These are phyloP conservation scores for Irena cyanogastra DNA, from an alignment of 2,113 vertebrate species.

Conservation along the genomic window DNA sequence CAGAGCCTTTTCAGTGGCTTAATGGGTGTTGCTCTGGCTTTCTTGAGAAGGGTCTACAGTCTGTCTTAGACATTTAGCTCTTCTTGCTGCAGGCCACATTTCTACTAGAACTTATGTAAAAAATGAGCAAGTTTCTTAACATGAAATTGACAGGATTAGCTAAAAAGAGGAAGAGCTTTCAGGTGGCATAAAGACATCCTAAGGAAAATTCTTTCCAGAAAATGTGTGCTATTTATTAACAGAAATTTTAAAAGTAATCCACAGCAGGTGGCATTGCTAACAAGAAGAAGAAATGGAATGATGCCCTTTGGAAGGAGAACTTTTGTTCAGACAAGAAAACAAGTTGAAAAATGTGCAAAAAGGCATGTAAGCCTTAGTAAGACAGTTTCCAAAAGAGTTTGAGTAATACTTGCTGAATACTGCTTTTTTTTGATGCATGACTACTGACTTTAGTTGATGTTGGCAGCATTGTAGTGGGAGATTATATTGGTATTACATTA, in stretches of 20 bases:
- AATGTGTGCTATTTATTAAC: not conserved
- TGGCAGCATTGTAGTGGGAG: not conserved
- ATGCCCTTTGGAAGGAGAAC: not conserved
- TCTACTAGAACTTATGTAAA: not conserved
- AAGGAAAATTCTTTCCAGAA: not conserved
- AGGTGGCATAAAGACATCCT: not conserved
- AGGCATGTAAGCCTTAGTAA: not conserved
- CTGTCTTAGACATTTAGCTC: not conserved
- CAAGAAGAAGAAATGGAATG: not conserved
- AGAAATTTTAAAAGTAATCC: not conserved
- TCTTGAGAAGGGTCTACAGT: not conserved
- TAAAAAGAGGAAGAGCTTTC: not conserved
- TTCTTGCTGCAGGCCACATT: not conserved
- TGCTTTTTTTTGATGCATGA: not conserved
- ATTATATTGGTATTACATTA: not conserved
- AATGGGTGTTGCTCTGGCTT: not conserved
- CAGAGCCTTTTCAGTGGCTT: not conserved
- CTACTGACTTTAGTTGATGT: not conserved
- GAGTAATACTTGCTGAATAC: not conserved
- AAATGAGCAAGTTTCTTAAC: not conserved
- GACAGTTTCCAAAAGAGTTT: not conserved
- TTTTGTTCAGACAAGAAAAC: not conserved
- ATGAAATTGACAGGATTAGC: not conserved
- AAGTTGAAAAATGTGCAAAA: not conserved
- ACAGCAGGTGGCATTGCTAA: not conserved